Percentiles rank a stretch among this genome's conserved stretches.
These are phyloP conservation scores for Saccostrea echinata DNA, from an alignment of 1,140 invertebrate species.

Conservation along the genomic window DNA sequence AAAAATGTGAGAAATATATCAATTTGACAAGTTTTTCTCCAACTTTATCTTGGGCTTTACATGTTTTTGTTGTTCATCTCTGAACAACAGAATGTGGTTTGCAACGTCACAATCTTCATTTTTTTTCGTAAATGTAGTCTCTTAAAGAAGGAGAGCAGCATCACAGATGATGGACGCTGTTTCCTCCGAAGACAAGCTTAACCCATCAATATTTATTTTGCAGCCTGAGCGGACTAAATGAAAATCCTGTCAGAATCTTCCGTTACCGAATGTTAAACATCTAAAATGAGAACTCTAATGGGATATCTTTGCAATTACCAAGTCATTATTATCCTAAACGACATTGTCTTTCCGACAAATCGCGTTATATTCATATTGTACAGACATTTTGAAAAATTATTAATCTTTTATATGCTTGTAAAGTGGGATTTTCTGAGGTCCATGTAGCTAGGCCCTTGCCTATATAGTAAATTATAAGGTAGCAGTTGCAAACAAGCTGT, in stretches of 20 bases:
- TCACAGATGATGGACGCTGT: background rate
- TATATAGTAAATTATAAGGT: too few species aligned
- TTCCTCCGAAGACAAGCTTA: background rate
- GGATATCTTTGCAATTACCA: background rate
- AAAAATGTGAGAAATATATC: background rate
- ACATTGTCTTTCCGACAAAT: constrained; percentile 27
- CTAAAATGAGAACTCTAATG: background rate
- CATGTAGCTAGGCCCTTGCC: too few species aligned
- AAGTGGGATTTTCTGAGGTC: background rate
- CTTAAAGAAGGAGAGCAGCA: background rate
- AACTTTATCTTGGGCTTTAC: background rate
- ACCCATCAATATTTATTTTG: constrained; percentile 18
- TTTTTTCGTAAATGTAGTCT: background rate
- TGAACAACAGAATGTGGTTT: background rate
- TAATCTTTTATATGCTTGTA: background rate
- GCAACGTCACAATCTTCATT: background rate
- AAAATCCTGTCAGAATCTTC: constrained; percentile 25
- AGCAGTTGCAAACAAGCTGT: too few species aligned
- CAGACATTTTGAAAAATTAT: background rate
- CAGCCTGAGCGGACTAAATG: background rate
- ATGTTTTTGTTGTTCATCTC: background rate
- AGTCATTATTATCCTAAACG: constrained; percentile 12
- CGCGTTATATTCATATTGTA: constrained; percentile 5
- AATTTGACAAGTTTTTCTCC: background rate
- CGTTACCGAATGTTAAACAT: background rate